Conservation (phyloP, 2,113 vertebrate genomes). For the Ancistrus triradiatus region DNA sequence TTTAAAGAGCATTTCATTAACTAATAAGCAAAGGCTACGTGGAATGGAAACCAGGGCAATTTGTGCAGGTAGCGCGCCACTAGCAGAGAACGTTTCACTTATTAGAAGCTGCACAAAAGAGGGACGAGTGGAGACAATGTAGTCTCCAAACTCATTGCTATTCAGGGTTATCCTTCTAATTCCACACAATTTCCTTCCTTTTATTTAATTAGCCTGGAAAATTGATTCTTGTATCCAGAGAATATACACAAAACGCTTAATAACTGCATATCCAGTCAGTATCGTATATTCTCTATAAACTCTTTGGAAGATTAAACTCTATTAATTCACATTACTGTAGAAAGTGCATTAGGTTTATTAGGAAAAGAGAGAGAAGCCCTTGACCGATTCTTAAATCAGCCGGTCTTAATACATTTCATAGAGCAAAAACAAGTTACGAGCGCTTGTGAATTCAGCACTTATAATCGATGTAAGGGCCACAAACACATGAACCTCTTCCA, state of each 20-base stretch:
- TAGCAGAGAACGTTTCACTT: constrained; percentile 27
- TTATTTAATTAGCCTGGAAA: constrained; percentile 3
- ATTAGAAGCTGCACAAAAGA: constrained; percentile 32
- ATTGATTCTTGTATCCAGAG: background rate
- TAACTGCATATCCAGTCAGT: too few species aligned
- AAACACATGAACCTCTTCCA: constrained; percentile 44
- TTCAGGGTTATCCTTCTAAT: background rate
- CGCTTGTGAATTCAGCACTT: constrained; percentile 37
- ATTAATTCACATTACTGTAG: too few species aligned
- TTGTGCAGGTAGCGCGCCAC: constrained; percentile 28
- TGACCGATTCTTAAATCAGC: background rate
- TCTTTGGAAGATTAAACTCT: too few species aligned
- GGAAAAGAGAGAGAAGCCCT: too few species aligned
- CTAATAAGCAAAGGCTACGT: constrained; percentile 55
- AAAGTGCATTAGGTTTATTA: background rate
- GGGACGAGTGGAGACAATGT: constrained; percentile 4
- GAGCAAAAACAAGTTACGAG: constrained; percentile 27
- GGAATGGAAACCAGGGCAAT: constrained; percentile 4
- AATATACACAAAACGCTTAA: too few species aligned
- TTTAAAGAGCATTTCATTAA: constrained; percentile 67
- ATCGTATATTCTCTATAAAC: too few species aligned
- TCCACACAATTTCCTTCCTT: background rate
- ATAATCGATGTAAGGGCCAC: constrained; percentile 46
- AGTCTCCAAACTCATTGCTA: background rate
- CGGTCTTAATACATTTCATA: background rate